Conservation (phyloP, 1,140 invertebrate genomes). For the Megalonaias nervosa region DNA sequence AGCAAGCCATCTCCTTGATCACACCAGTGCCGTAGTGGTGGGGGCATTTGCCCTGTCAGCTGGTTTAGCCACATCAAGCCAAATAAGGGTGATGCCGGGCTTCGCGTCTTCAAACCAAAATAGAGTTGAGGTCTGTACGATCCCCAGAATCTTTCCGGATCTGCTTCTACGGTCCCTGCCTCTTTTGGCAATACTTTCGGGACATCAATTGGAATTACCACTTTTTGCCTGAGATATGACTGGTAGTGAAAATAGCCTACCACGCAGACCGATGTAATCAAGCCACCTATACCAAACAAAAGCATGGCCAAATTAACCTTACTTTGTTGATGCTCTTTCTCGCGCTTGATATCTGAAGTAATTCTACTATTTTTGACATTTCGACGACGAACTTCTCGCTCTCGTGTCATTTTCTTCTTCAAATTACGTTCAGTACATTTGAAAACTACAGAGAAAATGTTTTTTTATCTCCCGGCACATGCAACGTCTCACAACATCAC, state of each 20-base stretch:
- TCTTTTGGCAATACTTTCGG: slow-evolving; percentile 80
- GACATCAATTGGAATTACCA: slow-evolving; percentile 87
- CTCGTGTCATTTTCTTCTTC: not conserved
- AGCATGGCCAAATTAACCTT: slow-evolving; percentile 3
- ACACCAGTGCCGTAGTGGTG: slow-evolving; percentile 88
- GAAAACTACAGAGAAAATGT: not conserved
- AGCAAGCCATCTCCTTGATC: slow-evolving; percentile 89
- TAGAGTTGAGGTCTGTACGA: slow-evolving; percentile 88
- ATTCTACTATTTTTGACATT: slow-evolving; percentile 14
- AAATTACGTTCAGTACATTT: not conserved
- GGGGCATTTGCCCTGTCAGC: slow-evolving; percentile 57
- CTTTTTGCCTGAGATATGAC: slow-evolving; percentile 88
- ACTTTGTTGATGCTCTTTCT: not conserved
- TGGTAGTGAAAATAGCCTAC: slow-evolving; percentile 58
- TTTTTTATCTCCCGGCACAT: too few species aligned
- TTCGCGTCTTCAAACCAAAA: slow-evolving; percentile 88
- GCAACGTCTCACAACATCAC: too few species aligned
- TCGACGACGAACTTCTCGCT: slow-evolving; percentile 16
- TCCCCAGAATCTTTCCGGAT: slow-evolving; percentile 92
- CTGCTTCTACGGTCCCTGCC: slow-evolving; percentile 77
- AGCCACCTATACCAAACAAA: not conserved
- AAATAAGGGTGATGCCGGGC: slow-evolving; percentile 88
- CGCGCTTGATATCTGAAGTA: not conserved
- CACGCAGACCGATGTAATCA: not conserved
- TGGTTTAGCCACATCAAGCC: slow-evolving; percentile 96